phyloP scores from a whole-genome alignment of 1,140 invertebrate genomes.

The Trichomalopsis sarcophagae region DNA sequence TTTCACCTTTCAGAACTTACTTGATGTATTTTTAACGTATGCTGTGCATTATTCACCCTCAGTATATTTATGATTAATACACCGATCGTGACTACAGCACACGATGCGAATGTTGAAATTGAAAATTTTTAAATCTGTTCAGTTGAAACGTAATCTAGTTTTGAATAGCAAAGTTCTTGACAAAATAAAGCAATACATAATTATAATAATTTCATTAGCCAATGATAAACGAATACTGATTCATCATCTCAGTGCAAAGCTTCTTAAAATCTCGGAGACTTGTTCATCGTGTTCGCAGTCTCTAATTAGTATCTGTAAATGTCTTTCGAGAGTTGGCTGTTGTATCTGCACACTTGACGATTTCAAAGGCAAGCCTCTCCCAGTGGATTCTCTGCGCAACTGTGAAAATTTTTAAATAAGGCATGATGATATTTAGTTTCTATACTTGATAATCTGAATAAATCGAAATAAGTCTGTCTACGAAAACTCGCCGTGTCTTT shows the following conservation, averaged over 20 bases:
- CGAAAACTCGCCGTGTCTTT: too few species aligned
- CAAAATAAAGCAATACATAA: too few species aligned
- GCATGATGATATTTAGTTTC: not conserved
- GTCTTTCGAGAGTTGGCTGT: not conserved
- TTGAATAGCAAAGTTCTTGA: too few species aligned
- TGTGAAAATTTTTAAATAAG: slow-evolving; percentile 9
- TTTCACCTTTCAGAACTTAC: slow-evolving; percentile 44
- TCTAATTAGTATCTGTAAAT: slow-evolving; percentile 40
- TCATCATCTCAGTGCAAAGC: too few species aligned
- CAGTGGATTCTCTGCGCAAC: not conserved
- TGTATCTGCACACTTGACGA: not conserved
- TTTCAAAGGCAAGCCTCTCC: not conserved
- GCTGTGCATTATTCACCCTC: slow-evolving; percentile 17
- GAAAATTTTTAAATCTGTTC: too few species aligned
- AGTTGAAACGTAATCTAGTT: too few species aligned
- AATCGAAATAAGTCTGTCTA: too few species aligned
- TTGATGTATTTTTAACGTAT: slow-evolving; percentile 36
- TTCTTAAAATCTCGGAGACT: not conserved
- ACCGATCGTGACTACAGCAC: not conserved
- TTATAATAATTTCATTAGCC: too few species aligned
- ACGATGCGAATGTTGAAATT: not conserved
- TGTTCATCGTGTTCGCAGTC: not conserved
- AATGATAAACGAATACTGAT: too few species aligned
- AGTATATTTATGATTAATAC: slow-evolving; percentile 34
- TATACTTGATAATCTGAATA: too few species aligned